Evolutionary conservation across 2,888 invertebrate species (phyloP).

Genomic region (Poecilus cupreus): DNA sequence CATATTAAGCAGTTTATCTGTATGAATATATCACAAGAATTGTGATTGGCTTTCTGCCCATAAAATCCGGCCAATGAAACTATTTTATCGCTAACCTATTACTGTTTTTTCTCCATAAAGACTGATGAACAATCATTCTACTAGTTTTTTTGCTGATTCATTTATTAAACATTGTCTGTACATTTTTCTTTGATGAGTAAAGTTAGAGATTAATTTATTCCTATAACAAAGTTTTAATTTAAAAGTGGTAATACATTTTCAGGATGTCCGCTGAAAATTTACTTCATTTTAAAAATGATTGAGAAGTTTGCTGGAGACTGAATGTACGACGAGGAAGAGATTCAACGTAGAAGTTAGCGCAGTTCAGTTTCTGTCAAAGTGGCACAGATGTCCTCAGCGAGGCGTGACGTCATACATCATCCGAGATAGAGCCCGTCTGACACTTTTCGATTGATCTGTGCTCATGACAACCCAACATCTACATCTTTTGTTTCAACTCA

Average conservation of each 20-base stretch:
- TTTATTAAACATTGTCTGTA: too few species aligned
- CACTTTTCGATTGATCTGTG: constrained; percentile 51
- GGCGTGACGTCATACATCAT: constrained; percentile 52
- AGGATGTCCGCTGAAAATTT: neutral
- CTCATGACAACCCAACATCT: constrained; percentile 48
- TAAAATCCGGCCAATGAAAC: constrained; percentile 13
- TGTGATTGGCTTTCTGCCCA: constrained; percentile 29
- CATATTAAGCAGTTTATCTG: constrained; percentile 19
- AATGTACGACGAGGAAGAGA: neutral
- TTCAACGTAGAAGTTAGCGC: neutral
- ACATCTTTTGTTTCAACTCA: constrained; percentile 48
- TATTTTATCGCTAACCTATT: constrained; percentile 28
- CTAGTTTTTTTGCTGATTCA: too few species aligned
- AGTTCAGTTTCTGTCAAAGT: constrained; percentile 6
- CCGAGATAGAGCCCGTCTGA: constrained; percentile 37
- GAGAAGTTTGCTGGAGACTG: neutral
- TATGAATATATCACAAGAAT: neutral
- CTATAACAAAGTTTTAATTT: too few species aligned
- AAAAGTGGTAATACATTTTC: too few species aligned
- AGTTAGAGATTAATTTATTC: too few species aligned
- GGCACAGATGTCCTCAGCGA: constrained; percentile 50
- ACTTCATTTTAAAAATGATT: neutral
- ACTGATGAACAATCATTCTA: neutral
- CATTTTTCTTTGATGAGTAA: too few species aligned
- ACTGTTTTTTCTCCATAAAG: neutral